Conservation (phyloP, 2,113 vertebrate species). For the Garra rufa region DNA sequence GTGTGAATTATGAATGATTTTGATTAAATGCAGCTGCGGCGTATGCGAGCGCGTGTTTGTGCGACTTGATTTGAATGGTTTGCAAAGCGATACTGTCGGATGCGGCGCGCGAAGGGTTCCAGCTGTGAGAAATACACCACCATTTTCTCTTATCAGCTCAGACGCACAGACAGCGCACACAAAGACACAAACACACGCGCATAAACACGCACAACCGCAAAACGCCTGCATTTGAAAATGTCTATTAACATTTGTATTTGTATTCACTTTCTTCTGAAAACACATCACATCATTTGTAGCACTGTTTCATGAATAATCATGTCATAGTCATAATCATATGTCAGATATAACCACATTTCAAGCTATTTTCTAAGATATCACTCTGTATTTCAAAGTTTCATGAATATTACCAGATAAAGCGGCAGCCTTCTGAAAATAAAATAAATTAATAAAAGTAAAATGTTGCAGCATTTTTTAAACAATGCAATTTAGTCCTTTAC, state of each 20-base stretch:
- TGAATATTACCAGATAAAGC: neutral
- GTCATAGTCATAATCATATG: neutral
- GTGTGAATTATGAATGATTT: constrained; percentile 44
- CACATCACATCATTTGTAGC: neutral
- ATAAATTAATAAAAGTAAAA: neutral
- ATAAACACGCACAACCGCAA: neutral
- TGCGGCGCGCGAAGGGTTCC: constrained; percentile 29
- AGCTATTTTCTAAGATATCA: neutral
- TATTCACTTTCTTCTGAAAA: neutral
- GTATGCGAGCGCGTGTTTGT: neutral
- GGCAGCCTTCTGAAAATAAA: neutral
- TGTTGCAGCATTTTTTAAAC: neutral
- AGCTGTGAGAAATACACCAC: constrained; percentile 50
- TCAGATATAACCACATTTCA: neutral
- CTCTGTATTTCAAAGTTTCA: neutral
- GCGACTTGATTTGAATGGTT: constrained; percentile 28
- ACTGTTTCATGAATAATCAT: neutral
- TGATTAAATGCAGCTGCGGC: constrained; percentile 49
- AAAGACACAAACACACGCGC: neutral
- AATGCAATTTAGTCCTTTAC: neutral
- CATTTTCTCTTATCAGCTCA: constrained; percentile 53
- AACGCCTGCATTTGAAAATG: neutral
- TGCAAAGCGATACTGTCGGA: constrained; percentile 33
- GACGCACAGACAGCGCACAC: neutral
- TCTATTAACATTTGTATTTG: constrained; percentile 4